Percentiles rank a stretch among this genome's conserved stretches.
phyloP scores from a whole-genome alignment of 2,888 invertebrate species.

The Endotricha flammealis region DNA sequence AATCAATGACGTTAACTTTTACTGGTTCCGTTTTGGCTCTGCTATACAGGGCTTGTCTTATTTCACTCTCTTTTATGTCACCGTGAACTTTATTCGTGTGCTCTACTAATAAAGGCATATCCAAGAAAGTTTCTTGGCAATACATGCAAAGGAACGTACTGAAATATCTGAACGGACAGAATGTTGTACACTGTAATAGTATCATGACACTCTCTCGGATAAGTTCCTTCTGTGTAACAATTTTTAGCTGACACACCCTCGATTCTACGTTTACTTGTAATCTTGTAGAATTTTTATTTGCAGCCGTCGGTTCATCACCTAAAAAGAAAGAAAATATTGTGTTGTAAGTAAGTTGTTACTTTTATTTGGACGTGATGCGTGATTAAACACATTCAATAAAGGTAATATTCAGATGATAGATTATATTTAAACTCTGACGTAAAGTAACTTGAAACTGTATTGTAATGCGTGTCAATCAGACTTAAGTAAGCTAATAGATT shows the following conservation, averaged over 20 bases:
- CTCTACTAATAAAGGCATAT: constrained; percentile 8
- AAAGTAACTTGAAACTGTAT: no score
- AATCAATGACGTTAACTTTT: constrained; percentile 18
- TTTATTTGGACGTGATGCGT: no score
- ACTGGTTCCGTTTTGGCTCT: constrained; percentile 10
- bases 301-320: constrained; percentile 4
- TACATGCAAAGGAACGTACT: constrained; percentile 8
- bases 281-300: not conserved
- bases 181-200: not conserved
- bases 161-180: constrained; percentile 9
- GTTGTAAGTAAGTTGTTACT: no score
- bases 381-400: no score
- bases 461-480: no score
- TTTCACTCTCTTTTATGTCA: constrained; percentile 5
- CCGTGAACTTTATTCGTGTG: not conserved
- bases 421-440: no score
- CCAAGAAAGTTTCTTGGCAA: constrained; percentile 1
- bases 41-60: constrained; percentile 5
- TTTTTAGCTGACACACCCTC: not conserved
- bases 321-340: constrained; percentile 9
- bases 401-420: no score
- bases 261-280: no score
- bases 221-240: constrained; percentile 7
- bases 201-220: constrained; percentile 9
- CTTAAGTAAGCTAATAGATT: no score